Percentiles rank a stretch among this genome's conserved stretches.
Conservation (phyloP, 2,888 invertebrate genomes). For the Trissolcus japonicus region DNA sequence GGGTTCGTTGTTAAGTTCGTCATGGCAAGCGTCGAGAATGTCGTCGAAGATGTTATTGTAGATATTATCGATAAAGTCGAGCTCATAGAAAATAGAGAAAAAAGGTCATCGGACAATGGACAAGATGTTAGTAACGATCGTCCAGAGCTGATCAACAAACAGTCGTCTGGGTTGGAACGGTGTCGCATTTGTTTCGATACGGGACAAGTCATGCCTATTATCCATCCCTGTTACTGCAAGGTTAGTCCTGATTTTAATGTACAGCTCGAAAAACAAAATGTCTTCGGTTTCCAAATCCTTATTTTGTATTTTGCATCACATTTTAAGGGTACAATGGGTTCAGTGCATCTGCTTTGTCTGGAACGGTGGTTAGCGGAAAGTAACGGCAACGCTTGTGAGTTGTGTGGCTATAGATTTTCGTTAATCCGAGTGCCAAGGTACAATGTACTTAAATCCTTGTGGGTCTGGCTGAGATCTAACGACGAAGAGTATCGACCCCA, state of each 20-base stretch:
- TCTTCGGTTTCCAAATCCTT: neutral
- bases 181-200: conserved; percentile 78
- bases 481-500: conserved; percentile 65
- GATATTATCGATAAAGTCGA: conserved; percentile 61
- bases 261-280: neutral
- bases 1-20: neutral
- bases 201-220: conserved; percentile 74
- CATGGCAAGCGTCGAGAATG: conserved; percentile 59
- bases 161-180: conserved; percentile 48
- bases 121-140: conserved; percentile 9
- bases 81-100: conserved; percentile 16
- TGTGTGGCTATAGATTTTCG: conserved; percentile 83
- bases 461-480: conserved; percentile 79
- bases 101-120: conserved; percentile 19
- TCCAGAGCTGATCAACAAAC: conserved; percentile 14
- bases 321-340: conserved; percentile 82
- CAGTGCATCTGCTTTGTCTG: conserved; percentile 84
- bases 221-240: conserved; percentile 78
- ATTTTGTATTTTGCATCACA: neutral
- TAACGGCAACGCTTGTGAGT: conserved; percentile 83
- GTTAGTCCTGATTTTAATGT: conserved; percentile 63
- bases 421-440: conserved; percentile 82
- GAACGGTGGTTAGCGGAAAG: conserved; percentile 87
- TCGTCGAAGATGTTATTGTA: conserved; percentile 60
- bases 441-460: conserved; percentile 78